Percentiles rank a stretch among this genome's conserved stretches.
These are phyloP conservation scores for Gymnogyps californianus DNA, from an alignment of 2,113 vertebrate species.

Conservation along the genomic window DNA sequence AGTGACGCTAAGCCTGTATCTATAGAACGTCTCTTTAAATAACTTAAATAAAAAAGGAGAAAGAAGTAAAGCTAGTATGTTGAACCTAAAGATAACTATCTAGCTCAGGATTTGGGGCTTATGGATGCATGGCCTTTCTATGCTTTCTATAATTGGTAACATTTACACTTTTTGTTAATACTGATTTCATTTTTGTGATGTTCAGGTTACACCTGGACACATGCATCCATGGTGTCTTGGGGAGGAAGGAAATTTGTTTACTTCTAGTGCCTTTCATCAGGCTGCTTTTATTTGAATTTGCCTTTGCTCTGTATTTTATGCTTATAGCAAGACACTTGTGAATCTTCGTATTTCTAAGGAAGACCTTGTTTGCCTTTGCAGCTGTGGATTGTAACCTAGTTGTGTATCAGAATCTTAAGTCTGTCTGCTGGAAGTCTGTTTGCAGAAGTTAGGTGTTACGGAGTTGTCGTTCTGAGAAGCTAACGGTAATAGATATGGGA, in stretches of 20 bases:
- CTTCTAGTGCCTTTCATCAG: neutral
- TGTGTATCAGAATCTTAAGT: neutral
- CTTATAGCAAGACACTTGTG: neutral
- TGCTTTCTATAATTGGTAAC: neutral
- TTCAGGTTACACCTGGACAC: neutral
- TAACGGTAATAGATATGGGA: neutral
- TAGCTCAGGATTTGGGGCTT: neutral
- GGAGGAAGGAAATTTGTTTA: neutral
- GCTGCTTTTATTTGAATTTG: neutral
- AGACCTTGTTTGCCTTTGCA: neutral
- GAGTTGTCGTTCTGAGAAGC: neutral
- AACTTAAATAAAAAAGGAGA: neutral
- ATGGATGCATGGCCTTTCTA: neutral
- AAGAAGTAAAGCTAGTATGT: neutral
- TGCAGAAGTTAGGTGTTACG: neutral
- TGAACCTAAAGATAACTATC: neutral
- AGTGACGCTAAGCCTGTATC: neutral
- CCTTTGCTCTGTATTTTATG: neutral
- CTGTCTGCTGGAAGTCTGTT: neutral
- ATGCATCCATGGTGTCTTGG: accelerated
- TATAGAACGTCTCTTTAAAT: neutral
- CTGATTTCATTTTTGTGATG: neutral
- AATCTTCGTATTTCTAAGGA: neutral
- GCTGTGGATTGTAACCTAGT: neutral
- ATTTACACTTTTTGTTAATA: neutral